These are phyloP conservation scores for Drosophila histrio DNA, from an alignment of 2,888 invertebrate genomes.

Conservation along the genomic window DNA sequence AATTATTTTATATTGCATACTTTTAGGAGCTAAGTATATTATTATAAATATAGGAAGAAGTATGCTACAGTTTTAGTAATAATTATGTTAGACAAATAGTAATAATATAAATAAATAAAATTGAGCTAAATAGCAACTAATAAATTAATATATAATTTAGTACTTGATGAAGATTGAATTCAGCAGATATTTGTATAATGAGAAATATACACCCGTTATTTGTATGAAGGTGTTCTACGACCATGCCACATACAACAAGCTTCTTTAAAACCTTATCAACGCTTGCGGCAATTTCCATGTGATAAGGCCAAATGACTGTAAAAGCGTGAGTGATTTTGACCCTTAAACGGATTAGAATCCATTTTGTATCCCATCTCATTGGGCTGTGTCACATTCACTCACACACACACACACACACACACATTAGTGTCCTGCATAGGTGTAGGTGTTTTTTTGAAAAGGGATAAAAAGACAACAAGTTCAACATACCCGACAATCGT, in stretches of 20 bases:
- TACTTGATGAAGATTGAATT: neutral
- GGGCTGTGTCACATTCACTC: slow-evolving; percentile 1
- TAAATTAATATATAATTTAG: too few species aligned
- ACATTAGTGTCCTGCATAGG: slow-evolving; percentile 20
- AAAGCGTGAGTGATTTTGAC: slow-evolving; percentile 72
- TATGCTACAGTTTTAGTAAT: slow-evolving; percentile 13
- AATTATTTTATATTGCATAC: slow-evolving; percentile 24
- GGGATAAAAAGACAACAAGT: slow-evolving; percentile 50
- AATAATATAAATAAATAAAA: neutral
- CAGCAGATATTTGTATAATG: neutral
- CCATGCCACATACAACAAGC: neutral
- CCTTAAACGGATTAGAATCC: slow-evolving; percentile 69
- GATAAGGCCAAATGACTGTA: slow-evolving; percentile 68
- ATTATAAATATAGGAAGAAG: neutral
- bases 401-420: slow-evolving; percentile 15
- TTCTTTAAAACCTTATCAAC: slow-evolving; percentile 56
- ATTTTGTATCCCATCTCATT: slow-evolving; percentile 31
- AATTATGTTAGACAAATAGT: too few species aligned
- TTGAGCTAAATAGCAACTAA: neutral
- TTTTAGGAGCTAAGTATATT: neutral
- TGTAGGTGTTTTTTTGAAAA: slow-evolving; percentile 53
- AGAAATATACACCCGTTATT: neutral
- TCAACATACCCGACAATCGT: slow-evolving; percentile 33
- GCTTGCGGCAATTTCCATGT: slow-evolving; percentile 59
- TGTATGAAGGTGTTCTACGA: neutral